Percentiles rank a stretch among this genome's conserved stretches.
phyloP scores from a whole-genome alignment of 2,888 invertebrate genomes.

The Tribolium freemani region DNA sequence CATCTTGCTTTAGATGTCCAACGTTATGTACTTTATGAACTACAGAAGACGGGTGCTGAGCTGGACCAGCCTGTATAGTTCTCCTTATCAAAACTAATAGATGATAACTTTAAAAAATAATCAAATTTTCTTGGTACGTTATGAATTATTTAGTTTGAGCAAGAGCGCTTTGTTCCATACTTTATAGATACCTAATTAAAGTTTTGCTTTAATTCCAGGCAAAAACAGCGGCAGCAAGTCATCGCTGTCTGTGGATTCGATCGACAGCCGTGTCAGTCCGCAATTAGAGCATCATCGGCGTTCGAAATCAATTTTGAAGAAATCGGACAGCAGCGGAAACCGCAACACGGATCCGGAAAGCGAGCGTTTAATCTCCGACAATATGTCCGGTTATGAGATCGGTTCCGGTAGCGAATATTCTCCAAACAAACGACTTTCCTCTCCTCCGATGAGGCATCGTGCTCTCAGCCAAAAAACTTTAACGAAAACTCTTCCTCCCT shows the following conservation, averaged over 20 bases:
- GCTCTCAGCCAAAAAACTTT: conserved; percentile 55
- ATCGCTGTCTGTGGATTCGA: conserved; percentile 79
- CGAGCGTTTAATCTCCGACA: conserved; percentile 80
- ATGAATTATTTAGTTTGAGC: no score
- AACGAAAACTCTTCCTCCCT: conserved; percentile 49
- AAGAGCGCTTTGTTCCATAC: no score
- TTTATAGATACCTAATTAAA: no score
- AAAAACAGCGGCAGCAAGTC: conserved; percentile 75
- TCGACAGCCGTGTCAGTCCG: conserved; percentile 74
- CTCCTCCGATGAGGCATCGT: conserved; percentile 60
- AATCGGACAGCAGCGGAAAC: conserved; percentile 74
- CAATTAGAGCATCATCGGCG: conserved; percentile 77
- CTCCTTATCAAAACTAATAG: no score
- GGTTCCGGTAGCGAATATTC: conserved; percentile 65
- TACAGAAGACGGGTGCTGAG: no score
- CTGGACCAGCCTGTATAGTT: no score
- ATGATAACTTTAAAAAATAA: no score
- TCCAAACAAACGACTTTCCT: conserved; percentile 63
- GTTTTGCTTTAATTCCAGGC: conserved; percentile 58
- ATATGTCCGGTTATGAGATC: conserved; percentile 73
- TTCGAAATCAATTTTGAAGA: conserved; percentile 84
- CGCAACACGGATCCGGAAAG: conserved; percentile 78
- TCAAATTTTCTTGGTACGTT: no score
- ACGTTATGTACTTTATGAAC: no score
- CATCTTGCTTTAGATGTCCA: no score